Percentiles rank a stretch among this genome's conserved stretches.
phyloP scores from a whole-genome alignment of 2,888 invertebrate genomes.

The Phorcus lineatus region DNA sequence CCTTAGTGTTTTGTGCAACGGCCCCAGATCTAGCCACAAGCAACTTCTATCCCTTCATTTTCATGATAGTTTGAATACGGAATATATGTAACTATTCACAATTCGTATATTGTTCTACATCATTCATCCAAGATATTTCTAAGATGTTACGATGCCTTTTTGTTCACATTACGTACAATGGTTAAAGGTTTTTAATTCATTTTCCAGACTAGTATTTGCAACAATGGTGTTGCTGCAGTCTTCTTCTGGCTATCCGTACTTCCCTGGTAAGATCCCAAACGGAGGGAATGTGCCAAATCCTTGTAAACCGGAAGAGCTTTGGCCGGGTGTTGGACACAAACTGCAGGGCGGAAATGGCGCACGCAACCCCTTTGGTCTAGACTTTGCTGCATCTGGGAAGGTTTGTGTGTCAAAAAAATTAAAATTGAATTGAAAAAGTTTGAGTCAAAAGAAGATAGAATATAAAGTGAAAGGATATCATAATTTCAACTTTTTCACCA shows the following conservation, averaged over 20 bases:
- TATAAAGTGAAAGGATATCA: neutral
- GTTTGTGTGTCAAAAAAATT: neutral
- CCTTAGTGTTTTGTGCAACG: too few species aligned
- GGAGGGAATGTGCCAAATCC: constrained; percentile 12
- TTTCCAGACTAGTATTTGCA: neutral
- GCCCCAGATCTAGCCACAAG: too few species aligned
- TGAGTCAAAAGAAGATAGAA: neutral
- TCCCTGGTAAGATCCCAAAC: neutral
- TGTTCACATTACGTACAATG: too few species aligned
- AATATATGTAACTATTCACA: too few species aligned
- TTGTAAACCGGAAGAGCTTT: neutral
- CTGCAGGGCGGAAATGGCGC: neutral
- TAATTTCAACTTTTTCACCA: too few species aligned
- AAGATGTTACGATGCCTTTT: too few species aligned
- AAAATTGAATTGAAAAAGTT: neutral
- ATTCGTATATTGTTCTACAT: too few species aligned
- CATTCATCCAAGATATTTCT: too few species aligned
- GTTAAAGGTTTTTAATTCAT: too few species aligned
- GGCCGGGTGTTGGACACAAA: constrained; percentile 24
- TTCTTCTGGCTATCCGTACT: neutral
- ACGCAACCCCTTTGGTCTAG: constrained; percentile 13
- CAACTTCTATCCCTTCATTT: too few species aligned
- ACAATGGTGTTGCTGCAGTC: neutral
- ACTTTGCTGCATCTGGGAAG: neutral
- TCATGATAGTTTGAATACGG: too few species aligned